Evolutionary conservation across 2,888 invertebrate genomes (phyloP), one percentile per base, ranked within the genome.

Genomic region (Thecocarcelia acutangulata): DNA sequence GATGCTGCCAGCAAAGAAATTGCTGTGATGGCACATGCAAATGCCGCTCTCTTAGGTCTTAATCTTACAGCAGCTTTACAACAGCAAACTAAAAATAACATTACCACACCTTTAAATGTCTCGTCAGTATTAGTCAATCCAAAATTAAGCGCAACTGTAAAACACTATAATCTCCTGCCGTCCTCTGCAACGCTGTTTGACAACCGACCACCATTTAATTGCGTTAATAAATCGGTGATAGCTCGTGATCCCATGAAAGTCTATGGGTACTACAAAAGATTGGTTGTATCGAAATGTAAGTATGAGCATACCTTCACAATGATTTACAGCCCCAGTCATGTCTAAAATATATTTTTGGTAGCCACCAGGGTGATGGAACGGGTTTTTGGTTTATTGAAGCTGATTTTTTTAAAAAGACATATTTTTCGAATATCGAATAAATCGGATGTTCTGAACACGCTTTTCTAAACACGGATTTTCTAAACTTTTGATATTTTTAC

Each of bases 221-320:
- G 94, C 86, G 88, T 92, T 46, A 94, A 93, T 85, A 92, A 92
- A 66, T 92, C 93, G 9, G 89, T 92, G n/a, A 91, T 95, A 21
- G 92, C 94, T 0, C 92, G 93, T 46, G 94, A 94, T 87, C 91
- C 93, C 2, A 93, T 93, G 28, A 94, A 94, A 85, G 93, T 93
- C 0, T 95, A 95, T 87, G 97, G 97, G 9, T 94, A 94, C 87
- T 97, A 95, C 87, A 91, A 92, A 46, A 92, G 92, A 76, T 92
- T 92, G 64, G 88, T 97, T 66, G 91, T 92, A 63, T 93, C 94
- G 0, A 94, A 94, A 93, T 94, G 96, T 96, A 88, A 91, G 89
- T 84, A n/a, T 42, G 33, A 80, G 9, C 48, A 61, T 33, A n/a
- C n/a, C n/a, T n/a, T n/a, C n/a, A n/a, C n/a, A n/a, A n/a, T n/a